Percentiles rank a stretch among this genome's conserved stretches.
Conservation (phyloP, 2,797 vertebrate species). For the Hydrophis major region DNA sequence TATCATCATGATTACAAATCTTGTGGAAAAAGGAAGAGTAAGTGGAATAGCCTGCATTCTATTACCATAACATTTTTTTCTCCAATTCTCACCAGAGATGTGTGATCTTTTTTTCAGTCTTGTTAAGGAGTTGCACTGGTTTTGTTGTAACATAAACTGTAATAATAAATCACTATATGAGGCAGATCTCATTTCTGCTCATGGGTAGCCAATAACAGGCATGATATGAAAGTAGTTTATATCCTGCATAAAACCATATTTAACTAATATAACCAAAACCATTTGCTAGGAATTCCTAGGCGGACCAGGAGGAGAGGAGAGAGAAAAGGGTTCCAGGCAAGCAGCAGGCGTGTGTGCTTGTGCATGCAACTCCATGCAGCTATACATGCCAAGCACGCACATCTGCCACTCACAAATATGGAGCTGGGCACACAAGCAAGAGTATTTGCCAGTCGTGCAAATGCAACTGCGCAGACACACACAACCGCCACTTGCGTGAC, state of each 20-base stretch:
- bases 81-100: not conserved
- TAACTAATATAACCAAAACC: not conserved
- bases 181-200: not conserved
- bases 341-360: fast-evolving
- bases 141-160: not conserved
- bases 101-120: not conserved
- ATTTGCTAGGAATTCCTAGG: not conserved
- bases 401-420: not conserved
- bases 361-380: not conserved
- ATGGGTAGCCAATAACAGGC: not conserved
- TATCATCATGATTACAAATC: conserved; percentile 98
- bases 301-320: fast-evolving
- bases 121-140: conserved; percentile 21
- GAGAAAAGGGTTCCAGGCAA: not conserved
- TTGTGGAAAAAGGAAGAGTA: conserved; percentile 98
- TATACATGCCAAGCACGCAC: not conserved
- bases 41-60: conserved; percentile 51
- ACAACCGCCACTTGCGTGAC: not conserved
- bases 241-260: not conserved
- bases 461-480: not conserved
- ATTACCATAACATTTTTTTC: conserved; percentile 40
- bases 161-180: not conserved
- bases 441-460: not conserved
- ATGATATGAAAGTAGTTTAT: not conserved
- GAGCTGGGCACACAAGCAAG: not conserved